Conservation (phyloP, 1,140 invertebrate species). For the Sogatella furcifera region DNA sequence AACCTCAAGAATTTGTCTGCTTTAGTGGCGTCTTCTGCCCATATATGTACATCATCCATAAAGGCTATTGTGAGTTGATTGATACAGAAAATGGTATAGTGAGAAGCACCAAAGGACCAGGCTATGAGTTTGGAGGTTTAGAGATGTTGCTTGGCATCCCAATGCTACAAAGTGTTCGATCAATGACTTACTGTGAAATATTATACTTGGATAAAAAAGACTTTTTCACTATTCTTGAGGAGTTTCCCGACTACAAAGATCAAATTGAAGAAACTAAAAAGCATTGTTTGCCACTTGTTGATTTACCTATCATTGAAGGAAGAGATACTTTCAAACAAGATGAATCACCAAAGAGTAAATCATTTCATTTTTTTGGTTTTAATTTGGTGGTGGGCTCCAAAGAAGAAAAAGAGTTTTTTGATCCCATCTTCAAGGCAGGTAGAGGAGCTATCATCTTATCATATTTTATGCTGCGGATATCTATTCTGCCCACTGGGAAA, state of each 20-base stretch:
- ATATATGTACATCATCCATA: background rate
- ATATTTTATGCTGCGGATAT: background rate
- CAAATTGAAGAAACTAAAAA: background rate
- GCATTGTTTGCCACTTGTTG: background rate
- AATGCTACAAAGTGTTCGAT: background rate
- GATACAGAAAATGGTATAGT: background rate
- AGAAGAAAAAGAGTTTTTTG: background rate
- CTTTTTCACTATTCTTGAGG: background rate
- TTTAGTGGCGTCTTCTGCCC: background rate
- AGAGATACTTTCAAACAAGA: background rate
- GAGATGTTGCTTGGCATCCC: background rate
- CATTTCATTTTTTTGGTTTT: background rate
- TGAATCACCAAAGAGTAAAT: background rate
- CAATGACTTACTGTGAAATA: background rate
- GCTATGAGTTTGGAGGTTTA: background rate
- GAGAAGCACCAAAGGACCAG: background rate
- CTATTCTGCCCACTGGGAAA: background rate
- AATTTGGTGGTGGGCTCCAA: background rate
- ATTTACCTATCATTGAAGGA: background rate
- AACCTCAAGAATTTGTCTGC: background rate
- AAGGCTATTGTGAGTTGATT: background rate
- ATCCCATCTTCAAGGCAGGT: background rate
- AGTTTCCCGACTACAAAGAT: background rate
- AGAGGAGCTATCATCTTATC: background rate
- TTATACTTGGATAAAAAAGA: background rate